phyloP scores from a whole-genome alignment of 2,797 vertebrate species.

The Balearica regulorum region DNA sequence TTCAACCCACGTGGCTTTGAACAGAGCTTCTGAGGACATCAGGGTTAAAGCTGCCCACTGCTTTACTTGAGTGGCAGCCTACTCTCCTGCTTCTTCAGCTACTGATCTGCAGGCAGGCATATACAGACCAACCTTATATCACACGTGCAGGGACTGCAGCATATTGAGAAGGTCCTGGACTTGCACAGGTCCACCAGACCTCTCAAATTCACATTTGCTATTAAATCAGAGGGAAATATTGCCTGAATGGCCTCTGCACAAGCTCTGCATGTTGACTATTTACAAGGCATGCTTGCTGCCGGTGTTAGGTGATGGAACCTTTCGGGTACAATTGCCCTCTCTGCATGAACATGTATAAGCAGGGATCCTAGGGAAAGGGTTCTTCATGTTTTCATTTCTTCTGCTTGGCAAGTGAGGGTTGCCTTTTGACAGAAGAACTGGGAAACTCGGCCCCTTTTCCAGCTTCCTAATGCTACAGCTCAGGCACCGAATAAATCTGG shows the following conservation, averaged over 20 bases:
- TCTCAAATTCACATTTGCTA: neutral
- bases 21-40: neutral
- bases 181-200: neutral
- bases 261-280: neutral
- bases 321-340: neutral
- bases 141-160: neutral
- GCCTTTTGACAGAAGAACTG: neutral
- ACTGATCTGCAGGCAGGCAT: neutral
- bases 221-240: neutral
- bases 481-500: neutral
- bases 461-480: neutral
- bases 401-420: neutral
- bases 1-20: neutral
- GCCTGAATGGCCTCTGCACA: neutral
- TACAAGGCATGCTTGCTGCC: neutral
- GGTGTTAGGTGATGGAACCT: neutral
- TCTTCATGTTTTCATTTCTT: neutral
- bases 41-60: neutral
- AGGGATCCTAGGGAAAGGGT: neutral
- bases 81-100: neutral
- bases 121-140: neutral
- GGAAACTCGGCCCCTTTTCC: neutral
- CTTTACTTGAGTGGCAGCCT: neutral
- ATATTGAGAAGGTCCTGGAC: neutral
- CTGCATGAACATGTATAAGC: neutral